Evolutionary conservation across 1,140 invertebrate genomes (phyloP), one percentile per base, ranked within the genome.

Genomic region (Schlechtendalia chinensis): DNA sequence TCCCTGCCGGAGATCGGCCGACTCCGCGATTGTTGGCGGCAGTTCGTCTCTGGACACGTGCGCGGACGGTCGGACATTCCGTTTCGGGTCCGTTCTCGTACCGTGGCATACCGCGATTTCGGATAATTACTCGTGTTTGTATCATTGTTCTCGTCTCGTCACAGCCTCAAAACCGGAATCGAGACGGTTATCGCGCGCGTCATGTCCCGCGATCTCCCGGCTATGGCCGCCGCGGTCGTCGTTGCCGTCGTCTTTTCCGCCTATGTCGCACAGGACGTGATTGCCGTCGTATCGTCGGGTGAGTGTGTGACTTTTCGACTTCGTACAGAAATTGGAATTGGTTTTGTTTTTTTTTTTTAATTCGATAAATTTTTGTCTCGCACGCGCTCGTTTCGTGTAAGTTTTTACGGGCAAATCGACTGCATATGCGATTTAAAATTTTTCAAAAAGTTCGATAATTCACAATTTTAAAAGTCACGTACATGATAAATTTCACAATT

Each of bases 21-120:
- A 11, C 72, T 22, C 47, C 17, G 22, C 50, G 19, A 27, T 65
- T 19, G 27, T 71, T 53, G 50, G 11, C 75, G 39, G 56, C 11
- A 79, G 75, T 79, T 50, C 17, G 75, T 79, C 75, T 47, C 56
- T 58, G 75, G 24, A 63, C 75, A 79, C 75, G 75, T 79, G 75
- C 39, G 58, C 39, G n/a, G 39, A 17, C 58, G 75, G 39, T 79
- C 19, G 22, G 3, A 1, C 58, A 39, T 17, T 50, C 22, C 39
- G 4, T 4, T 8, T 5, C 32, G n/a, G 19, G 16, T 11, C n/a
- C 54, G 11, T 12, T 22, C 22, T n/a, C 14, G 45, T 17, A 17
- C 39, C 14, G n/a, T 8, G 1, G 29, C 32, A 45, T 29, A 11
- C 29, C 32, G 27, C 24, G 5, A 22, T 3, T 39, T 8, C 32